Base-by-base conservation (phyloP, 2,888 invertebrate genomes). In the Melanophora roralis region DNA sequence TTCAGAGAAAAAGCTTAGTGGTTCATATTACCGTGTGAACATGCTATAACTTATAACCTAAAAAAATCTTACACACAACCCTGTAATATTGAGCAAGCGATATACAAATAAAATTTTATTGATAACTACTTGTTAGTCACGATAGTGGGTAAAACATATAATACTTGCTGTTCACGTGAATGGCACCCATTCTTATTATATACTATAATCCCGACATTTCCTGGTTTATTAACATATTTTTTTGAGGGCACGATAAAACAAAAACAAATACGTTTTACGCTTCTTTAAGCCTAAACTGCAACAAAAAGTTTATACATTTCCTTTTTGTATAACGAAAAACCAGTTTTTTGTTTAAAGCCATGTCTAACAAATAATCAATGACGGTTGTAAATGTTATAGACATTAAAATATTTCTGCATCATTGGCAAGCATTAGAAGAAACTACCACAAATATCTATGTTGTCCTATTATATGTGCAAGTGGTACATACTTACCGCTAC, bases 391-490 rank as follows among this genome's bases (percentile, higher is more conserved):
- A 55, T 27, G 7, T 23, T 7, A 36, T 68, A 36, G 53, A 53
- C 62, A 62, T 62, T 38, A 53, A 53, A 75, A 60, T 68, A 75
- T 68, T 68, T 68, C 53, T 62, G 53, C 68, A 60, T 68, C 45
- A 68, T 68, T 60, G 43, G 62, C 53, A 68, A 53, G 14, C 53
- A 68, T 53, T 45, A 65, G 65, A 65, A 65, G 16, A 45, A 40
- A 40, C 21, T 47, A 9, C 12, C 14, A 12, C 14, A 12, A 7
- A 27, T 16, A 32, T 59, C 47, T 68, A 47, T 59, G 49, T 19
- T 47, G 38, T 69, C 27, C 27, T 5, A 16, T 19, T 21, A 11
- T 49, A 36, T 27, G 27, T 47, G n/a, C 59, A 32, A 27, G 16
- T 38, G 38, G 32, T 71, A 49, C n/a, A n/a, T n/a, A n/a, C n/a